These are phyloP conservation scores for Typhlichthys eigenmanni DNA, from an alignment of 2,797 vertebrate species.

Conservation along the genomic window DNA sequence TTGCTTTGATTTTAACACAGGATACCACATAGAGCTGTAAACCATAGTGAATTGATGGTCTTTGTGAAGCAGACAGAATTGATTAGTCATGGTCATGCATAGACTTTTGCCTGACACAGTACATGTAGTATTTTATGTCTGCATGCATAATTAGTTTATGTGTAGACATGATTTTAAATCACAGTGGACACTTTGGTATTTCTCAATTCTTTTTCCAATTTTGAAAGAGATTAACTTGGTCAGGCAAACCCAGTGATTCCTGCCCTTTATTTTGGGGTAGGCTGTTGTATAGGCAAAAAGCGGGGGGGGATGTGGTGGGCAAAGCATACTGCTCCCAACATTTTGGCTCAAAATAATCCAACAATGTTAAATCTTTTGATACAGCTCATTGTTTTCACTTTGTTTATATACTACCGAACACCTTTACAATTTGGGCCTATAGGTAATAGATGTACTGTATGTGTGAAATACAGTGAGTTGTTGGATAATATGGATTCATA, in stretches of 20 bases:
- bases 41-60: slow-evolving; percentile 26
- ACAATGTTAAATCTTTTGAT: slow-evolving; percentile 59
- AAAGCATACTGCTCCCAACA: slow-evolving; percentile 54
- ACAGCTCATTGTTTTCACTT: slow-evolving; percentile 50
- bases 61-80: slow-evolving; percentile 28
- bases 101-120: slow-evolving; percentile 23
- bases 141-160: slow-evolving; percentile 46
- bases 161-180: slow-evolving; percentile 39
- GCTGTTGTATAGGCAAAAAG: slow-evolving; percentile 55
- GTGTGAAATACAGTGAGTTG: slow-evolving; percentile 13
- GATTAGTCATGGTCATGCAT: slow-evolving; percentile 41
- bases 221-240: slow-evolving; percentile 29
- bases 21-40: slow-evolving; percentile 10
- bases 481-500: slow-evolving; percentile 16
- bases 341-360: slow-evolving; percentile 46
- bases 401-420: slow-evolving; percentile 27
- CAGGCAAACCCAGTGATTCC: slow-evolving; percentile 39
- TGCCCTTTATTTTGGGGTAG: slow-evolving; percentile 45
- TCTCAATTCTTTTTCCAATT: slow-evolving; percentile 9
- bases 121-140: slow-evolving; percentile 39
- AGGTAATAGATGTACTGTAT: not conserved
- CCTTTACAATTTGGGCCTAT: not conserved
- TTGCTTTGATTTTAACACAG: slow-evolving; percentile 17
- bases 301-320: slow-evolving; percentile 45
- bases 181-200: slow-evolving; percentile 27